Conservation (phyloP, 2,888 invertebrate species). For the Notocelia uddmanniana region DNA sequence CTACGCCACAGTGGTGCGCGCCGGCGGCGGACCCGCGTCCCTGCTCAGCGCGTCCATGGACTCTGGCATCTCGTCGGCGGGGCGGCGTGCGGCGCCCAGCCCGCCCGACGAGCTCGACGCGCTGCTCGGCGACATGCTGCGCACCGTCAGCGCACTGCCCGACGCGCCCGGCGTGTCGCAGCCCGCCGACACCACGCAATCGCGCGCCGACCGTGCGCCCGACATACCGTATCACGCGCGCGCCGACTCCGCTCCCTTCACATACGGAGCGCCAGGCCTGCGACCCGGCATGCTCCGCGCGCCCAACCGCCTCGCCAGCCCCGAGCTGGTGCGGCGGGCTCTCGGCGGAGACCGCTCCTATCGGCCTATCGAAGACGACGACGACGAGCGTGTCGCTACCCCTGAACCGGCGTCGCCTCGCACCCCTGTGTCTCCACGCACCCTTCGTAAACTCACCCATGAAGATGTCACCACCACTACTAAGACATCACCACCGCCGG, state of each 20-base stretch:
- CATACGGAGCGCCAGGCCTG: constrained; percentile 90
- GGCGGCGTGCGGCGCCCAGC: constrained; percentile 84
- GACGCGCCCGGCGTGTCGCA: constrained; percentile 73
- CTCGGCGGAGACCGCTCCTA: constrained; percentile 76
- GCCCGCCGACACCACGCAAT: constrained; percentile 63
- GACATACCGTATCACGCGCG: constrained; percentile 97
- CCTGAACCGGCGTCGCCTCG: constrained; percentile 67
- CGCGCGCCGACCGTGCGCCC: constrained; percentile 78
- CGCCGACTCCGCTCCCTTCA: constrained; percentile 95
- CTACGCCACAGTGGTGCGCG: constrained; percentile 90
- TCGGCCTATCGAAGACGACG: constrained; percentile 75
- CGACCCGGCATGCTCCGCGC: constrained; percentile 88
- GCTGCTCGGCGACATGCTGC: constrained; percentile 93
- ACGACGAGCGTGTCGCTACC: constrained; percentile 74
- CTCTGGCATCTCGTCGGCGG: constrained; percentile 94
- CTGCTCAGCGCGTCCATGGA: constrained; percentile 95
- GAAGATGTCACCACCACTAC: constrained; percentile 76
- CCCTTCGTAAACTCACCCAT: constrained; percentile 73
- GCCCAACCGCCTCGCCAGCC: constrained; percentile 92
- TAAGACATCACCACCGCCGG: constrained; percentile 57
- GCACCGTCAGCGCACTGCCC: constrained; percentile 94
- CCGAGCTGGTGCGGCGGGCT: constrained; percentile 93
- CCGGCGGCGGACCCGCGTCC: constrained; percentile 84
- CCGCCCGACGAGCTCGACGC: constrained; percentile 91
- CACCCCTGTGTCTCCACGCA: constrained; percentile 71